phyloP scores from a whole-genome alignment of 2,797 vertebrate genomes.

The Pteronotus mesoamericanus region DNA sequence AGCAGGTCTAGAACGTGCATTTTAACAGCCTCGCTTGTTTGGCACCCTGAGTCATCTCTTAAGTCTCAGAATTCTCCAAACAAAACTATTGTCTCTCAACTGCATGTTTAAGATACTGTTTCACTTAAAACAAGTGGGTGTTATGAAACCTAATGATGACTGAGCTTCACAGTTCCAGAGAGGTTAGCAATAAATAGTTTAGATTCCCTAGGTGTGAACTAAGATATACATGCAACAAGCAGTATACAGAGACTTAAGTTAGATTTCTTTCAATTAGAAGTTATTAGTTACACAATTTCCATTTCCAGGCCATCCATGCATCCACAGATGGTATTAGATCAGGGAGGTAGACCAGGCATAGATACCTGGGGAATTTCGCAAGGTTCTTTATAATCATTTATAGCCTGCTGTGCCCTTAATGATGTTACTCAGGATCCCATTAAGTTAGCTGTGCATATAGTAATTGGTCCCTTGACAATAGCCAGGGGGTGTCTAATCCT shows the following conservation, averaged over 20 bases:
- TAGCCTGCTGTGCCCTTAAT: conserved; percentile 72
- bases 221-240: conserved; percentile 9
- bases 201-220: neutral
- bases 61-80: conserved; percentile 15
- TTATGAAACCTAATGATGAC: conserved; percentile 29
- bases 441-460: conserved; percentile 69
- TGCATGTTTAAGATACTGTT: conserved; percentile 55
- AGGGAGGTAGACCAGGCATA: conserved; percentile 41
- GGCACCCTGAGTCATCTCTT: neutral
- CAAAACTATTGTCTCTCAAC: conserved; percentile 22
- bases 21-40: conserved; percentile 17
- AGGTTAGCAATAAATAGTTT: conserved; percentile 36
- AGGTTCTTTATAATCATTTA: conserved; percentile 74
- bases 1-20: conserved; percentile 53
- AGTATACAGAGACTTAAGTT: conserved; percentile 16
- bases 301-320: conserved; percentile 50
- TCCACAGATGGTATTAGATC: conserved; percentile 54
- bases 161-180: conserved; percentile 26
- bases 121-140: conserved; percentile 28
- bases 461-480: conserved; percentile 74
- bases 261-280: conserved; percentile 58
- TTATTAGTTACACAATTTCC: conserved; percentile 51
- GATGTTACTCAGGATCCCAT: conserved; percentile 76
- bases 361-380: conserved; percentile 68
- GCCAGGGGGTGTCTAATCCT: conserved; percentile 29